phyloP scores from a whole-genome alignment of 2,888 invertebrate genomes.

The Galerucella calmariensis region DNA sequence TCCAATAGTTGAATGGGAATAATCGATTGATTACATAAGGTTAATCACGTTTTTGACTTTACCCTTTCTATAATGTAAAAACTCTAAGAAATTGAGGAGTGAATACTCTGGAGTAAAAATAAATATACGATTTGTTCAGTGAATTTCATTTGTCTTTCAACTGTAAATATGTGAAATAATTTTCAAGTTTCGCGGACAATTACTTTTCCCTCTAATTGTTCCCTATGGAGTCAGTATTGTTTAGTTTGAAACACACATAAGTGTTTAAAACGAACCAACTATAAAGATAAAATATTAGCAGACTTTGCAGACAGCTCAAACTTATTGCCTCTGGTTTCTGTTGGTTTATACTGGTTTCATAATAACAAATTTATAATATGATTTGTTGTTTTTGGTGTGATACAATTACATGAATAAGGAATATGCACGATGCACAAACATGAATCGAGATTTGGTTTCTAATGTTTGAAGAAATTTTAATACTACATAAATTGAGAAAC shows the following conservation, averaged over 20 bases:
- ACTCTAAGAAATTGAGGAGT: too few relatives aligned
- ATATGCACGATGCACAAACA: too few relatives aligned
- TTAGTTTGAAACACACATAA: conserved; percentile 9
- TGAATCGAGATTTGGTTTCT: too few relatives aligned
- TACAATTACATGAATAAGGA: neutral
- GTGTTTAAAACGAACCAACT: conserved; percentile 28
- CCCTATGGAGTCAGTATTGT: neutral
- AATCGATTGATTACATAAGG: too few relatives aligned
- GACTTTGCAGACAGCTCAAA: conserved; percentile 13
- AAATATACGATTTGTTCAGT: too few relatives aligned
- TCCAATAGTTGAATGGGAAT: too few relatives aligned
- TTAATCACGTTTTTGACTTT: too few relatives aligned
- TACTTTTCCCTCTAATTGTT: neutral
- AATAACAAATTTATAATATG: neutral
- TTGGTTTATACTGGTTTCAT: neutral
- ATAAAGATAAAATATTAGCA: conserved; percentile 31
- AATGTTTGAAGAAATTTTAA: too few relatives aligned
- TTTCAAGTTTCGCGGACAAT: neutral
- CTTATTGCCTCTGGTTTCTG: conserved; percentile 15
- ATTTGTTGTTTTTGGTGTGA: neutral
- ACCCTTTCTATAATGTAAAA: too few relatives aligned
- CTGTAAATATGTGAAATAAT: neutral
- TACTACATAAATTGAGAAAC: too few relatives aligned
- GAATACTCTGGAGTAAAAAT: too few relatives aligned
- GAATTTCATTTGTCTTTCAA: neutral